Conservation (phyloP, 2,888 invertebrate species). For the Stenotaenia linearis region DNA sequence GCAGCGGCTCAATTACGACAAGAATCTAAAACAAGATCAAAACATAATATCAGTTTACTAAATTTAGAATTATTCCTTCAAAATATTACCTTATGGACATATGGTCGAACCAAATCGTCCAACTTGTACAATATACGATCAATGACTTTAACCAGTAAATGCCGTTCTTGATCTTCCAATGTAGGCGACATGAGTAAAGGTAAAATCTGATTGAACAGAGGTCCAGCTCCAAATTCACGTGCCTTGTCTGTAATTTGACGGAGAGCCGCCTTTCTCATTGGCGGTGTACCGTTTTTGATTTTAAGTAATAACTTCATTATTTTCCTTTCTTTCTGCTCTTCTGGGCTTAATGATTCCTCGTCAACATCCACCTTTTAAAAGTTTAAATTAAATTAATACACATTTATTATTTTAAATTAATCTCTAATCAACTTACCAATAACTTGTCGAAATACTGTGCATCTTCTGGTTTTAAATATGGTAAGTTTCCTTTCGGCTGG, state of each 20-base stretch:
- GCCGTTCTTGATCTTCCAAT: slow-evolving; percentile 97
- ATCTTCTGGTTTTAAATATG: slow-evolving; percentile 99
- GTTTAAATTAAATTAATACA: slow-evolving; percentile 10
- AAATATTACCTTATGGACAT: slow-evolving; percentile 80
- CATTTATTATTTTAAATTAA: not conserved
- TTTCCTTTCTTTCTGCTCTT: slow-evolving; percentile 96
- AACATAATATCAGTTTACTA: slow-evolving; percentile 28
- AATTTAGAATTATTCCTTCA: not conserved
- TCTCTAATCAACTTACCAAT: slow-evolving; percentile 52
- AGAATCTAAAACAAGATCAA: slow-evolving; percentile 60
- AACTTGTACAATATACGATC: slow-evolving; percentile 97
- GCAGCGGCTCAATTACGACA: slow-evolving; percentile 95
- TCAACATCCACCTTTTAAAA: slow-evolving; percentile 90
- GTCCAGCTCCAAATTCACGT: slow-evolving; percentile 95
- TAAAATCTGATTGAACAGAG: slow-evolving; percentile 96
- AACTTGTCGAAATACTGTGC: slow-evolving; percentile 99
- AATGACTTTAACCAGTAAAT: slow-evolving; percentile 96
- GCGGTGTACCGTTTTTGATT: slow-evolving; percentile 99
- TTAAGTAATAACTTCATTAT: slow-evolving; percentile 97
- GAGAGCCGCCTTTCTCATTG: slow-evolving; percentile 96
- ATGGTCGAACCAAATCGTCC: slow-evolving; percentile 96
- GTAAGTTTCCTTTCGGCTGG: slow-evolving; percentile 95
- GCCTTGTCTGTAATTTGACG: slow-evolving; percentile 98
- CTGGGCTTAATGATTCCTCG: slow-evolving; percentile 88
- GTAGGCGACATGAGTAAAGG: slow-evolving; percentile 99